Evolutionary conservation across 2,888 invertebrate genomes (phyloP), one percentile per base, ranked within the genome.

Genomic region (Lutraria lutraria): DNA sequence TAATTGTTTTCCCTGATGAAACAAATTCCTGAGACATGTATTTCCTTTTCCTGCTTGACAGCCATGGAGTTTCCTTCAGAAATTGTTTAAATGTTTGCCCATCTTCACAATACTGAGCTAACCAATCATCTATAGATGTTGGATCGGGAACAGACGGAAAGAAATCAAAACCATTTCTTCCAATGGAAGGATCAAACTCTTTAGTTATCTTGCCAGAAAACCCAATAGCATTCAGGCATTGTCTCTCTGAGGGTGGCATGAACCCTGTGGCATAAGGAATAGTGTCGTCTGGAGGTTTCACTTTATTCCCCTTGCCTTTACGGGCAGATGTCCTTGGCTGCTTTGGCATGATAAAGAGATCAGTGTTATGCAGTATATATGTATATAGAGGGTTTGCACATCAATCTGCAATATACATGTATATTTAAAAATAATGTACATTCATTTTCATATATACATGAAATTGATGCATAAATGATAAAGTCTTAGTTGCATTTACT

Each of bases 81-180:
- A 94, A 96, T 81, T 95, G 87, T 34, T 85, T 86, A 88, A 93
- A 96, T 0, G 95, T 95, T 90, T 96, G 96, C 10, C 96, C 95
- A 43, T 94, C 94, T 86, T 96, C 96, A 82, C 93, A 93, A 88
- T 95, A 96, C 89, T 96, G 95, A 10, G 96, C 96, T 25, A 96
- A 85, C 96, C 96, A 96, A 88, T 96, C 96, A 91, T 95, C 95
- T 29, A 94, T 89, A 81, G 91, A 91, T 21, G 92, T 92, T 25
- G 96, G 96, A 19, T 89, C 89, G 15, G 95, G 95, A 34, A 96
- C 88, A 16, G 93, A 81, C 19, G 91, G 83, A 86, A 96, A 96
- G 88, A 94, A 95, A 43, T 85, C 82, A 87, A 87, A 81, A 31
- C 87, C 60, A 60, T 88, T 85, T 31, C 68, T 56, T 53, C 86